These are phyloP conservation scores for Teleopsis dalmanni DNA, from an alignment of 1,140 invertebrate genomes.

Conservation along the genomic window DNA sequence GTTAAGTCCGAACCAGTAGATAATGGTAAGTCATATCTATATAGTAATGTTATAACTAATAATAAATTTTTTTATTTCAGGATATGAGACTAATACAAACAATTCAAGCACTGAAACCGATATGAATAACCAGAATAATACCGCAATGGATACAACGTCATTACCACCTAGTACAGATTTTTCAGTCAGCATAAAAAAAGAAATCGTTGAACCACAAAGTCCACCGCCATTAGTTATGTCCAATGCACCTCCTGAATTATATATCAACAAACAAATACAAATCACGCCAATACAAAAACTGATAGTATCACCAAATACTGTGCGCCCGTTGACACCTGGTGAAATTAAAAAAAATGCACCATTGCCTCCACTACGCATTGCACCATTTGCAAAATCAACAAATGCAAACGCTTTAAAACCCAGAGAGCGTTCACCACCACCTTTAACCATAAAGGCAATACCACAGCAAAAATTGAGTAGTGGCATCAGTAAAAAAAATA, in stretches of 20 bases:
- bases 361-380: slow-evolving; percentile 23
- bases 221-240: too few species aligned
- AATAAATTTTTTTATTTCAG: slow-evolving; percentile 12
- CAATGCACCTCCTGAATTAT: neutral
- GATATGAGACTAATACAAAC: slow-evolving; percentile 23
- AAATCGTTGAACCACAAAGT: too few species aligned
- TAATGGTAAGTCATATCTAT: slow-evolving; percentile 17
- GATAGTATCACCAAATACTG: slow-evolving; percentile 1
- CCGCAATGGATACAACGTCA: too few species aligned
- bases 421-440: slow-evolving; percentile 14
- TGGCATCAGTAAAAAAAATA: too few species aligned
- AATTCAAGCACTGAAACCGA: slow-evolving; percentile 10
- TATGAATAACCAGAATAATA: too few species aligned
- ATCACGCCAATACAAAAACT: neutral
- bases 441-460: slow-evolving; percentile 11
- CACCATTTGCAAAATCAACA: slow-evolving; percentile 18
- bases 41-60: neutral
- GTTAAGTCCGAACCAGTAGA: slow-evolving; percentile 32
- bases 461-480: too few species aligned
- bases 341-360: too few species aligned
- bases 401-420: neutral
- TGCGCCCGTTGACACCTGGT: too few species aligned
- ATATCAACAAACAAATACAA: neutral
- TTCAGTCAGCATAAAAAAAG: too few species aligned
- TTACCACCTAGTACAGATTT: too few species aligned